These are phyloP conservation scores for Ceratina japonica DNA, from an alignment of 1,140 invertebrate genomes.

Conservation along the genomic window DNA sequence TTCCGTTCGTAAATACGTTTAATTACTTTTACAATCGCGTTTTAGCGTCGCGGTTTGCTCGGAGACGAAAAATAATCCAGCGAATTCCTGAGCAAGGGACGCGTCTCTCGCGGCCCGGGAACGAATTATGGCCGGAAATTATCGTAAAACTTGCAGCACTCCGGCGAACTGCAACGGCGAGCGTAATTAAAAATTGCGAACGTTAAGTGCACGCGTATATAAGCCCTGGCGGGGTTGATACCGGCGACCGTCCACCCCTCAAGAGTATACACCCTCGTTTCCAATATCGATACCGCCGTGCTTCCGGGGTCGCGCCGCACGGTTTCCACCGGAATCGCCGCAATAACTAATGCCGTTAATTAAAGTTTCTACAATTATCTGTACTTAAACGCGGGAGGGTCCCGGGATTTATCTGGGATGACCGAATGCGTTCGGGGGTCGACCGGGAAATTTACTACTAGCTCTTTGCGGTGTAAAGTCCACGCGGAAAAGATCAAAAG, in stretches of 20 bases:
- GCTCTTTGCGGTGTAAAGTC: too few species aligned
- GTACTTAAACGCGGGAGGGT: not conserved
- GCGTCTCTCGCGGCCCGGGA: too few species aligned
- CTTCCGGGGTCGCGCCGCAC: not conserved
- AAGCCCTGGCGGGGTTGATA: not conserved
- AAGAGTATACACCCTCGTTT: not conserved
- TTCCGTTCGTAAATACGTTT: not conserved
- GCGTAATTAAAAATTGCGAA: conserved; percentile 46
- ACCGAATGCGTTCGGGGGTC: too few species aligned
- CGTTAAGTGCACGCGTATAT: conserved; percentile 47
- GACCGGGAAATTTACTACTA: too few species aligned
- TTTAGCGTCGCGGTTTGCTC: not conserved
- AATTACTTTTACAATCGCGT: conserved; percentile 19
- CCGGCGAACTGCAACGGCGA: not conserved
- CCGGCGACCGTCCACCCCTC: not conserved
- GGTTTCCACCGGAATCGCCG: not conserved
- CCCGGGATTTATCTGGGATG: too few species aligned
- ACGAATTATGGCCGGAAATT: conserved; percentile 40
- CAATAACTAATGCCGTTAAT: conserved; percentile 18
- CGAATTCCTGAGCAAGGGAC: not conserved
- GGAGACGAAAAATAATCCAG: not conserved
- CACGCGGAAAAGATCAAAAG: too few species aligned
- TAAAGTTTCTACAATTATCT: not conserved
- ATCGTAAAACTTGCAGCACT: conserved; percentile 32
- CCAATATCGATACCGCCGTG: conserved; percentile 16